Base-by-base conservation (phyloP, 2,888 invertebrate species). In the Coenonympha arcania region DNA sequence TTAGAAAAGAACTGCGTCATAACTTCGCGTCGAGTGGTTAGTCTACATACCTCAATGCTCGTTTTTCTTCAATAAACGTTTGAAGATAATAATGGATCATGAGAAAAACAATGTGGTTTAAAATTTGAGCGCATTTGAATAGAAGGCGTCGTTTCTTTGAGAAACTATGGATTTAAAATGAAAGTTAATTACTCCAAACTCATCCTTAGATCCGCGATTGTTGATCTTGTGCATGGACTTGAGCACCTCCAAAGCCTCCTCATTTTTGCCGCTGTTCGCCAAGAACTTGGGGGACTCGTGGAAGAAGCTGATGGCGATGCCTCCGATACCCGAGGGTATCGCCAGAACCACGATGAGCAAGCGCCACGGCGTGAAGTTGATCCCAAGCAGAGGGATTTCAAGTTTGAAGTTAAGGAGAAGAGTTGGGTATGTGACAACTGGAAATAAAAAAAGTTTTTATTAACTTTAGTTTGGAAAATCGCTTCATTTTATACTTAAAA, bases 221-320 rank as follows among this genome's bases (percentile, higher is more conserved):
- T 85, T 86, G 1, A 75, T 56, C 15, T 69, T 64, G 51, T 85
- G 73, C 18, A 87, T 86, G 6, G 65, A 68, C 52, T 65, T 76
- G 60, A 87, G 54, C 0, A 85, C 81, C 3, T 69, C 67, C 47
- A 94, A 63, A 0, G 93, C 91, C 54, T 89, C 88, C 0, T 89
- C 87, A 1, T 82, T 79, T 53, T 87, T 80, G 0, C 91, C 91
- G 56, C 89, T 88, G 20, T 90, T 88, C 13, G 91, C 86, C 44
- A 91, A 79, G 68, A 91, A 95, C 69, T 93, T 93, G 0, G 95
- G 95, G 47, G 92, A 94, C 70, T 95, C 95, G 0, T 93, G 91
- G 63, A 91, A 87, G 55, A 85, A 84, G 33, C 85, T 76, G 9
- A 91, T 79, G 5, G 89, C 86, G 0, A 90, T 11, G 0, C 89